Base-by-base conservation (phyloP, 2,888 invertebrate species). In the Hylaea fasciaria region DNA sequence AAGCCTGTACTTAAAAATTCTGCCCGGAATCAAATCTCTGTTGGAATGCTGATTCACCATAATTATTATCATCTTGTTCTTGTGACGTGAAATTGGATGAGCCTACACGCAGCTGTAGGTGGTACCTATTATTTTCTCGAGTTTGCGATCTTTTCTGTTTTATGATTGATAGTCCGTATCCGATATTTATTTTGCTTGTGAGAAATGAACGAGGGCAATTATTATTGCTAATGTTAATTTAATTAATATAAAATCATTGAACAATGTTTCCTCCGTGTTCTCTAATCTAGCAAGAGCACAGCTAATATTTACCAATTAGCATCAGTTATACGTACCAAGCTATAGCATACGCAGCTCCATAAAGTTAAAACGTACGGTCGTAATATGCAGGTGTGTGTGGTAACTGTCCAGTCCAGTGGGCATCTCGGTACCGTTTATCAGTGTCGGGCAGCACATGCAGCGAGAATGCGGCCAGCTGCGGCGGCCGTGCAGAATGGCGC, bases 401-500 rank as follows among this genome's bases (percentile, higher is more conserved):
- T 51, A 63, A 59, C 53, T 60, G 45, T 49, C 53, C 45, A 50
- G 45, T 49, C 53, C 45, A 50, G 50, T 50, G 48, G 39, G 61
- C 44, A 29, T 52, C 41, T 57, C 57, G 13, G 47, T 51, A 46
- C 62, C 62, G 83, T 84, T 82, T 81, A 82, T 83, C 83, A 80
- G 79, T 78, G 80, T 78, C 75, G 73, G 62, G 62, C 70, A 72
- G 76, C 70, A 72, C 72, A 70, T 72, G 73, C 71, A 66, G 71
- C 69, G 72, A 72, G 80, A 76, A 77, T 79, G 82, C 74, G 73
- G 70, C 74, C 72, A 71, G 69, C 70, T 76, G 76, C 74, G 74
- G 76, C 65, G 72, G 71, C 72, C 72, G 68, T 75, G 72, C 76
- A 86, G 89, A 90, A 90, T 90, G 81, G 88, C 78, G 81, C 83